phyloP scores from a whole-genome alignment of 2,797 vertebrate species.

The Pteropus rufus region DNA sequence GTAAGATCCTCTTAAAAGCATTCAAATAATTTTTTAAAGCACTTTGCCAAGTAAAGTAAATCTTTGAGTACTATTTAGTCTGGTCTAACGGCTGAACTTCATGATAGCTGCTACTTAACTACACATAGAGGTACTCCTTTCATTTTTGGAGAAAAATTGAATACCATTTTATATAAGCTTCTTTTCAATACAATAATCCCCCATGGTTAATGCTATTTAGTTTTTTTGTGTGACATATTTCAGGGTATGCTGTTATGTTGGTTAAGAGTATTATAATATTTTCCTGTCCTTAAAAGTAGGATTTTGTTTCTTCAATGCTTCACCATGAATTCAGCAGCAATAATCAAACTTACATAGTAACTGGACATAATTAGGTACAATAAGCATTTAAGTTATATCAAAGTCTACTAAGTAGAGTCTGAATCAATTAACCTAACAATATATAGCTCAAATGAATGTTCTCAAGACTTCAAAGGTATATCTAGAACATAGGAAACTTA shows the following conservation, averaged over 20 bases:
- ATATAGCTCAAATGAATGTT: background rate
- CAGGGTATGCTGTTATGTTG: background rate
- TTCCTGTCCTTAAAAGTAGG: background rate
- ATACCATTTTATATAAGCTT: background rate
- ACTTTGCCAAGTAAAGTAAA: background rate
- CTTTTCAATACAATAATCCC: background rate
- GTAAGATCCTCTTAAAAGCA: background rate
- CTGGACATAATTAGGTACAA: background rate
- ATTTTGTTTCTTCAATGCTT: background rate
- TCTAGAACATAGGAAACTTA: background rate
- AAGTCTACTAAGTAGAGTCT: background rate
- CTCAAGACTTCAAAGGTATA: background rate
- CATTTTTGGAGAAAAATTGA: background rate
- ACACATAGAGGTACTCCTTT: background rate
- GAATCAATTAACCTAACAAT: background rate
- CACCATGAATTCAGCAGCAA: background rate
- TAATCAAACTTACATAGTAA: constrained; percentile 20
- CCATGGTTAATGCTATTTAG: background rate
- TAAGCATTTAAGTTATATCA: background rate
- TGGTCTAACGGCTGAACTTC: background rate
- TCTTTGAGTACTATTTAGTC: background rate
- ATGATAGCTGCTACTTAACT: background rate
- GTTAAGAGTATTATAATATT: background rate
- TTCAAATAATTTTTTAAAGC: background rate
- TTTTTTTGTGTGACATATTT: constrained; percentile 25